Evolutionary conservation across 2,113 vertebrate species (phyloP), one percentile per base, ranked within the genome.

Genomic region (Semicossyphus pulcher): DNA sequence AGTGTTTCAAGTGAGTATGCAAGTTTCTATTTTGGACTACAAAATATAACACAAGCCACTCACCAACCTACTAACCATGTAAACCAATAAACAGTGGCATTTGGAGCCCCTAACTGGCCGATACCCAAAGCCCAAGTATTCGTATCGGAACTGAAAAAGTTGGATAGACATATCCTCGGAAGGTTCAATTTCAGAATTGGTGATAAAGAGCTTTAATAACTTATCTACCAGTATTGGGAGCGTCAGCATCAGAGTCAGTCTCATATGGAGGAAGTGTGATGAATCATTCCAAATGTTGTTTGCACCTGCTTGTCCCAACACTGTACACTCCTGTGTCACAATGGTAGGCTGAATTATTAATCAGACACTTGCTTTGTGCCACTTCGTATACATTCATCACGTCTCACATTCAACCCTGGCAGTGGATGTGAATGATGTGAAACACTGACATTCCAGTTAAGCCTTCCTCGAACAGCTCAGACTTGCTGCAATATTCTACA

Each of bases 341-440:
- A 36, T 20, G 37, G 21, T 41, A 25, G 1, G 4, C 10, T 82
- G 56, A 78, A 83, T 86, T 74, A 81, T 87, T 75, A 48, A 87
- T 80, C 73, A 28, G 15, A 68, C 67, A 57, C 41, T 83, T 67
- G 37, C 67, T 73, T 76, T 62, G 58, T 84, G 69, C 70, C 53
- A 41, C 72, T 72, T 72, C 2, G 7, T 63, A 32, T 63, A 61
- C 64, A 66, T 85, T 80, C 72, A 57, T 77, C 73, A 81, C 52
- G 37, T 31, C 14, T 62, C 3, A 21, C 58, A 74, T 72, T 83
- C 41, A 15, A 9, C 34, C 44, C 32, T 36, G 14, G 3, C 78
- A 67, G 45, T 44, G 70, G 21, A 67, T 80, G 20, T 66, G 51
- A 85, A 78, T 37, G 65, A 81, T 79, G 49, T 3, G 21, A 7